Evolutionary conservation across 2,888 invertebrate genomes (phyloP).

Genomic region (Chloroclysta siterata): DNA sequence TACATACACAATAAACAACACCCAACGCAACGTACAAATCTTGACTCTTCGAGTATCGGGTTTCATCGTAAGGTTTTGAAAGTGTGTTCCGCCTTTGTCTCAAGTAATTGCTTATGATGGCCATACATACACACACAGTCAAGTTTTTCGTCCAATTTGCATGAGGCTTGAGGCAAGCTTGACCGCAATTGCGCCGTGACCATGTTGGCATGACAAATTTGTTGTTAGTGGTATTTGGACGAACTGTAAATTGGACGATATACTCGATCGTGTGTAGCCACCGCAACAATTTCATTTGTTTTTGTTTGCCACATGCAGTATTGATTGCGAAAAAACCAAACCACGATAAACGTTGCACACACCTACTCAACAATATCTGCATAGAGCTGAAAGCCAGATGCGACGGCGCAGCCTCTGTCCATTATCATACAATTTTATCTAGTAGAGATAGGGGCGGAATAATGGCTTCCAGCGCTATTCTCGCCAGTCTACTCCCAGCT

Average conservation of each 20-base stretch:
- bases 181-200: neutral
- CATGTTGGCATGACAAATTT: too few relatives aligned
- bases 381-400: constrained; percentile 15
- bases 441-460: constrained; percentile 12
- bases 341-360: neutral
- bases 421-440: constrained; percentile 34
- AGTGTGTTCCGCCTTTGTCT: neutral
- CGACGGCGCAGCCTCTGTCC: constrained; percentile 5
- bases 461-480: constrained; percentile 9
- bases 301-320: neutral
- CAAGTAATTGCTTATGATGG: neutral
- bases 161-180: neutral
- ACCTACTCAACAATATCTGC: constrained; percentile 4
- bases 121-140: neutral
- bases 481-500: constrained; percentile 14
- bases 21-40: neutral
- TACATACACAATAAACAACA: constrained; percentile 2
- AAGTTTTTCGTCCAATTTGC: too few relatives aligned
- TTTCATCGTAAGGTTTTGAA: neutral
- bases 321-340: neutral
- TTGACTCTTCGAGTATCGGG: neutral
- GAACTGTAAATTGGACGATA: neutral
- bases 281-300: neutral
- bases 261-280: neutral
- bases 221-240: too few relatives aligned